Percentiles rank a stretch among this genome's conserved stretches.
phyloP scores from a whole-genome alignment of 2,888 invertebrate genomes.

The Neocrepidodera transversa region DNA sequence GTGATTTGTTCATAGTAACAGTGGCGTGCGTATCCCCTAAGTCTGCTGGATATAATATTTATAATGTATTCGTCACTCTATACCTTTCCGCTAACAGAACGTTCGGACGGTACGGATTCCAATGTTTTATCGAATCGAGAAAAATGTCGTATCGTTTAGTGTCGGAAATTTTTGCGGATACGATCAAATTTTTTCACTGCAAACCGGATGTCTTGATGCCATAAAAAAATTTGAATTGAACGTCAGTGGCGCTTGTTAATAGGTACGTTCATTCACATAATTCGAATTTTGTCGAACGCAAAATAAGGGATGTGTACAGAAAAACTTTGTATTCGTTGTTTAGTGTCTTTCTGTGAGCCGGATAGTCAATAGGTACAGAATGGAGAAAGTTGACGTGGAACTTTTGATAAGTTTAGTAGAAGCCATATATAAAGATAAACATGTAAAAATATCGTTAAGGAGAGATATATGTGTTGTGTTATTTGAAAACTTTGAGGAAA shows the following conservation, averaged over 20 bases:
- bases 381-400: too few relatives aligned
- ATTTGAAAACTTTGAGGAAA: neutral
- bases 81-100: too few relatives aligned
- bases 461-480: neutral
- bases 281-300: constrained; percentile 4
- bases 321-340: too few relatives aligned
- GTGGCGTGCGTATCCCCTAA: too few relatives aligned
- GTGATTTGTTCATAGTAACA: too few relatives aligned
- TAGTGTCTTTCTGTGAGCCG: too few relatives aligned
- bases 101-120: neutral
- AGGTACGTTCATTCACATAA: constrained; percentile 6
- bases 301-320: too few relatives aligned
- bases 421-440: neutral
- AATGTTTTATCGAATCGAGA: constrained; percentile 2
- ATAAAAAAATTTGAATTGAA: constrained; percentile 1
- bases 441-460: neutral
- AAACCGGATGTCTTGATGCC: neutral
- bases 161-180: constrained; percentile 1
- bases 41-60: too few relatives aligned
- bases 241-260: constrained; percentile 2
- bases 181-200: neutral
- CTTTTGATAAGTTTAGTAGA: neutral
- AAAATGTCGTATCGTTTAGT: constrained; percentile 7
- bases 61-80: too few relatives aligned
- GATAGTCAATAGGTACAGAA: neutral